These are phyloP conservation scores for Nyctalus aviator DNA, from an alignment of 2,797 vertebrate species.

Conservation along the genomic window DNA sequence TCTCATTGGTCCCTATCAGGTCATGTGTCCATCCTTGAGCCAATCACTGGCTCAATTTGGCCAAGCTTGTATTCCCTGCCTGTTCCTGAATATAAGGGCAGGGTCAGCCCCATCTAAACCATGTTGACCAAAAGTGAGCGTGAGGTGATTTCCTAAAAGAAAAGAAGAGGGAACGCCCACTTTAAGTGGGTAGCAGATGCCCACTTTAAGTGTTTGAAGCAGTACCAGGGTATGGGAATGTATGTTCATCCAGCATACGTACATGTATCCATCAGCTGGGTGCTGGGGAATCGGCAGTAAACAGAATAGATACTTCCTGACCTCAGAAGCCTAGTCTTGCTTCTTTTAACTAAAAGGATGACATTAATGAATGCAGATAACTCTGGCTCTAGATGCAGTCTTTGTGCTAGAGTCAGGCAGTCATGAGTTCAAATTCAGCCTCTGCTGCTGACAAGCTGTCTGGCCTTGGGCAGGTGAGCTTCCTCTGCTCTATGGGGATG, in stretches of 20 bases:
- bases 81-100: not conserved
- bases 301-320: not conserved
- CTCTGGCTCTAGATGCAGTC: not conserved
- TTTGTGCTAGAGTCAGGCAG: not conserved
- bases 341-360: conserved; percentile 1
- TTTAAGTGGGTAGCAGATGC: not conserved
- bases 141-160: not conserved
- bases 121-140: not conserved
- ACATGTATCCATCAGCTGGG: not conserved
- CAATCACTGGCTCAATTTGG: not conserved
- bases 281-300: not conserved
- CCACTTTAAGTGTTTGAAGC: not conserved
- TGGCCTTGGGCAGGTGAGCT: not conserved
- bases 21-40: not conserved
- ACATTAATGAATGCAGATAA: not conserved
- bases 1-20: not conserved
- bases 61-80: not conserved
- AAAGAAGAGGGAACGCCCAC: not conserved
- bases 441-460: not conserved
- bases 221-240: not conserved
- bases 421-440: not conserved
- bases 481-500: not conserved
- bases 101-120: not conserved
- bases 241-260: not conserved
- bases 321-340: not conserved